Evolutionary conservation across 2,797 vertebrate genomes (phyloP).

Genomic region (Acanthis flammea): DNA sequence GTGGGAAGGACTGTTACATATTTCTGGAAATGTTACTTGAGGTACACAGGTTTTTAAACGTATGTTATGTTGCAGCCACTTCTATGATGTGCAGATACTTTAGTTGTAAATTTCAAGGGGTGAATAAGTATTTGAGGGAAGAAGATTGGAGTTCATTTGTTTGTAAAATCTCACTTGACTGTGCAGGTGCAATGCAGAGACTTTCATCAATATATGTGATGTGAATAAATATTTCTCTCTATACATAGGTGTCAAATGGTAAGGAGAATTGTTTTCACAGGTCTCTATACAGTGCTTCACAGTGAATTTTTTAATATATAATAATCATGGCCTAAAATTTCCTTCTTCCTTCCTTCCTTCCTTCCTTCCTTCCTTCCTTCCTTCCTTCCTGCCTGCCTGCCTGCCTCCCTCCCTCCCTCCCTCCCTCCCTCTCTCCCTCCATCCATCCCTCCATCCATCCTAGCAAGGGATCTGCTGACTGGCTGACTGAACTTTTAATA

Average conservation of each 20-base stretch:
- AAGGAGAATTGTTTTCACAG: fast-evolving
- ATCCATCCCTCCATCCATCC: not conserved
- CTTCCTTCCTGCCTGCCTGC: not conserved
- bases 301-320: not conserved
- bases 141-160: not conserved
- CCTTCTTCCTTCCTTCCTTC: not conserved
- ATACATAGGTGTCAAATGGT: fast-evolving
- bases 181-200: not conserved
- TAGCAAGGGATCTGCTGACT: not conserved
- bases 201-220: not conserved
- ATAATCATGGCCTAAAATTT: not conserved
- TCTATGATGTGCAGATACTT: not conserved
- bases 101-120: not conserved
- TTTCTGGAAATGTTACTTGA: not conserved
- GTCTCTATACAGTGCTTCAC: not conserved
- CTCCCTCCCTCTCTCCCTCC: not conserved
- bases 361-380: not conserved
- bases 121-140: not conserved
- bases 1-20: not conserved
- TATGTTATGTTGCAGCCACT: not conserved
- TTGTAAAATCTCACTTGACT: not conserved
- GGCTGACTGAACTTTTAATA: not conserved
- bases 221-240: not conserved
- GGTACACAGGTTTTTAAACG: not conserved
- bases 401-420: too few species aligned